Evolutionary conservation across 2,888 invertebrate genomes (phyloP).

Genomic region (Nasonovia ribisnigri): DNA sequence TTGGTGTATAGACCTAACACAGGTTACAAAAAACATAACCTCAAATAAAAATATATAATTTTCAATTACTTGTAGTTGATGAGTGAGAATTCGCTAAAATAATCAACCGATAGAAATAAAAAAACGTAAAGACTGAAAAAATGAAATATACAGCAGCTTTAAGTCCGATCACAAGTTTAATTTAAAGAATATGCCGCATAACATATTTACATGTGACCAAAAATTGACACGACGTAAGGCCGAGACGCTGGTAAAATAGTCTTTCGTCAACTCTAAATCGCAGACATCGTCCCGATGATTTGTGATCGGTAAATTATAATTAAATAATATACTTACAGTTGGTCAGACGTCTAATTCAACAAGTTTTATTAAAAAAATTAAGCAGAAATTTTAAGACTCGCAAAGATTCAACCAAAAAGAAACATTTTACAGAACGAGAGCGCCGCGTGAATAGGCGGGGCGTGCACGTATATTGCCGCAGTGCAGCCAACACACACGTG

Average conservation of each 20-base stretch:
- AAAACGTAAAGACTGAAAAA: neutral
- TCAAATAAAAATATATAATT: constrained; percentile 8
- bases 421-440: constrained; percentile 32
- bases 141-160: neutral
- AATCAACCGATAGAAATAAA: neutral
- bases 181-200: neutral
- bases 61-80: neutral
- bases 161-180: neutral
- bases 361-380: constrained; percentile 30
- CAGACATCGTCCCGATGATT: too few relatives aligned
- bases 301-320: neutral
- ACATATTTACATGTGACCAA: constrained; percentile 53
- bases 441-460: constrained; percentile 59
- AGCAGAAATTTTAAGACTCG: neutral
- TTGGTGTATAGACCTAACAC: neutral
- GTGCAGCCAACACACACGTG: neutral
- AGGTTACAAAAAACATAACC: constrained; percentile 50
- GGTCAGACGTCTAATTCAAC: neutral
- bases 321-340: constrained; percentile 47
- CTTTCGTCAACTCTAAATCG: neutral
- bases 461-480: constrained; percentile 27
- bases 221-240: neutral
- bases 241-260: neutral
- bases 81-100: neutral
- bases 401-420: constrained; percentile 36